phyloP scores from a whole-genome alignment of 2,113 vertebrate species.

The Regulus satrapa region DNA sequence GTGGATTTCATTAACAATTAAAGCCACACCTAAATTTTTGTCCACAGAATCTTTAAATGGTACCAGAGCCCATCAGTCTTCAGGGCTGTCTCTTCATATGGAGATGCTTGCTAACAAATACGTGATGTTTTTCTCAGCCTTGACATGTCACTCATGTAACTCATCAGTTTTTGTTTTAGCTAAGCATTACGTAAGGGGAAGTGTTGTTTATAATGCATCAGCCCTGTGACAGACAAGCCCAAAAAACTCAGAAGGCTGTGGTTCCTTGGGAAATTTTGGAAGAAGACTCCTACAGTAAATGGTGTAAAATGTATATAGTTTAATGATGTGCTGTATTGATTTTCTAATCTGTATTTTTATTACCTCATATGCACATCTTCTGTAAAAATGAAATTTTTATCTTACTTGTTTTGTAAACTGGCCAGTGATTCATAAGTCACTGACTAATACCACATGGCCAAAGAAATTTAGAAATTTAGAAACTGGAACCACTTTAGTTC shows the following conservation, averaged over 20 bases:
- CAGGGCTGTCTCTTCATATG: neutral
- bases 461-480: neutral
- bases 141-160: neutral
- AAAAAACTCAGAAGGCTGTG: neutral
- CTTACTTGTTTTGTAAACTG: neutral
- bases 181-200: neutral
- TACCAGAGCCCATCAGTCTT: neutral
- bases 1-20: neutral
- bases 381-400: neutral
- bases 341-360: neutral
- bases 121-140: neutral
- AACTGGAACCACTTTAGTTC: neutral
- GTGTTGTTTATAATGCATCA: neutral
- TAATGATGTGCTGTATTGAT: neutral
- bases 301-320: neutral
- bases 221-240: neutral
- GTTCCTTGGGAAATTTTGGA: neutral
- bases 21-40: neutral
- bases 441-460: fast-evolving
- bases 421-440: neutral
- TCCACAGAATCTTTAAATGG: neutral
- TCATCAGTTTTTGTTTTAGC: neutral
- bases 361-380: neutral
- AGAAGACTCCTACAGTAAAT: neutral
- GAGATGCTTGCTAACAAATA: neutral